These are phyloP conservation scores for Microtus richardsoni DNA, from an alignment of 2,113 vertebrate species.

Conservation along the genomic window DNA sequence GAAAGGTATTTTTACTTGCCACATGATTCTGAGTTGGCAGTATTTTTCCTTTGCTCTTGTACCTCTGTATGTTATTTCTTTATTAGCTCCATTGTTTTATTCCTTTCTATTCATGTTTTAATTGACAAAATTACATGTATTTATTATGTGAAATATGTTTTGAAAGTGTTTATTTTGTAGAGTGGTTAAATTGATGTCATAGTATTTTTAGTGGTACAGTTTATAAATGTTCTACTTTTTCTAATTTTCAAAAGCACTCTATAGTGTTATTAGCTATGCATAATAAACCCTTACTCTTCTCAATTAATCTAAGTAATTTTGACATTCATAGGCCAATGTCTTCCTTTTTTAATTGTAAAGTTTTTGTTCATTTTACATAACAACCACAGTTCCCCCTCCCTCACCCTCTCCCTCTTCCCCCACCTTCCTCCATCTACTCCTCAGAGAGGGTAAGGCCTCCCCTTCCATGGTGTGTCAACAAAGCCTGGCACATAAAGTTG, in stretches of 20 bases:
- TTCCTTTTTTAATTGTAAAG: no score
- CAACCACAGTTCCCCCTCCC: no score
- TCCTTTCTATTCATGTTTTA: neutral
- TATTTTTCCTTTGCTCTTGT: slow-evolving; percentile 38
- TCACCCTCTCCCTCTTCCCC: no score
- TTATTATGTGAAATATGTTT: neutral
- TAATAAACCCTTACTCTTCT: neutral
- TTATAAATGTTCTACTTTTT: neutral
- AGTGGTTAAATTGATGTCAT: neutral
- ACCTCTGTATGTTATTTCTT: neutral
- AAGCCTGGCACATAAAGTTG: no score
- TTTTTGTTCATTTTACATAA: no score
- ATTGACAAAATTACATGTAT: neutral
- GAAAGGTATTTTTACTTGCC: neutral
- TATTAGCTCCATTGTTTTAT: neutral
- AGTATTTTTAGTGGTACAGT: neutral
- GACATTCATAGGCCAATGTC: neutral
- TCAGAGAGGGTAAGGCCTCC: no score
- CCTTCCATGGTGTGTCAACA: no score
- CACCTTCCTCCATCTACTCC: no score
- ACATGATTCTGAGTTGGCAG: neutral
- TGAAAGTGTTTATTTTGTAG: neutral
- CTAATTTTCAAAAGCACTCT: neutral
- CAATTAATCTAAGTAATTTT: neutral
- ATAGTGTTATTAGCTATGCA: neutral